Evolutionary conservation across 2,797 vertebrate genomes (phyloP).

Genomic region (Syndactyla subalaris): DNA sequence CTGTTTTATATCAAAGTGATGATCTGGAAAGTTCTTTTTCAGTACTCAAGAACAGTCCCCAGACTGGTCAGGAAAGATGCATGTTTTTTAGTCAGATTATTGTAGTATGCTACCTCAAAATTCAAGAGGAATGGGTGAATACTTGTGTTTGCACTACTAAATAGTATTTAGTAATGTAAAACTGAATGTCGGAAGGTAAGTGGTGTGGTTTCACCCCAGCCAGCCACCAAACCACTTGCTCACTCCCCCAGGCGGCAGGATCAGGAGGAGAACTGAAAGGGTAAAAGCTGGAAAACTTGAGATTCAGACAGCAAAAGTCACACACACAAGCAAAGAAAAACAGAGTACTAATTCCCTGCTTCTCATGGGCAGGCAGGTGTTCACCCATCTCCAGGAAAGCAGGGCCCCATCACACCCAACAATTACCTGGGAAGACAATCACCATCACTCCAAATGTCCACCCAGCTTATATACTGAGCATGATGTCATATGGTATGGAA

Average conservation of each 20-base stretch:
- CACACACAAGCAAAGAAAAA: accelerated
- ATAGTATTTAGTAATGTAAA: neutral
- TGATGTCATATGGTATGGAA: neutral
- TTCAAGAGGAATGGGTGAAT: neutral
- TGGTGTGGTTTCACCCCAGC: neutral
- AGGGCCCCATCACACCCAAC: neutral
- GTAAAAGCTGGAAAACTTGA: neutral
- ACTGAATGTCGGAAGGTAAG: neutral
- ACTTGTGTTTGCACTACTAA: neutral
- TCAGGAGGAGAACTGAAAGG: neutral
- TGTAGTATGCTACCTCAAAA: neutral
- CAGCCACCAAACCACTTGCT: neutral
- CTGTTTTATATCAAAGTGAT: neutral
- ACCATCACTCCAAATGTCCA: neutral
- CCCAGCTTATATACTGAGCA: neutral
- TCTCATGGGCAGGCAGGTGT: no score
- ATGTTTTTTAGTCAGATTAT: neutral
- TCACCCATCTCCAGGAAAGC: neutral
- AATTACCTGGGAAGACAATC: accelerated
- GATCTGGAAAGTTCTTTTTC: neutral
- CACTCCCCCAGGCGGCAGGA: accelerated
- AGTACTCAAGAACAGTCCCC: neutral
- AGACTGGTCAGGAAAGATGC: neutral
- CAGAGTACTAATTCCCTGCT: neutral
- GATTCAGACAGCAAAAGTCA: neutral